Evolutionary conservation across 2,888 invertebrate genomes (phyloP).

Genomic region (Seira ritae): DNA sequence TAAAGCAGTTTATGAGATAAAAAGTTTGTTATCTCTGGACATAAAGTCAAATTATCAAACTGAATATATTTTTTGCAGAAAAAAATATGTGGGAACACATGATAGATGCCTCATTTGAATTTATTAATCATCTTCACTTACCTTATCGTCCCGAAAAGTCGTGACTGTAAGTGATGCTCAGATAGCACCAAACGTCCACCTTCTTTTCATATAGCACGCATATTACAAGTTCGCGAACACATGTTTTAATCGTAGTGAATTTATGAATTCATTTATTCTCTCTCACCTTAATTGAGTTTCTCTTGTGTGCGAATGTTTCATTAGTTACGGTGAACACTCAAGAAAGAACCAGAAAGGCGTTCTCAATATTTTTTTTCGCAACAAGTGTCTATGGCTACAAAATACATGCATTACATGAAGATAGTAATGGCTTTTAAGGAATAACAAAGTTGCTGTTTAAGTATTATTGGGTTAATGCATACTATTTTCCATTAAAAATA

Average conservation of each 20-base stretch:
- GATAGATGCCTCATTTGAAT: conserved; percentile 36
- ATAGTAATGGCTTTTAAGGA: no score
- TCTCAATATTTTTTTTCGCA: no score
- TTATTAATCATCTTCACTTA: conserved; percentile 39
- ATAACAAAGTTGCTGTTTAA: no score
- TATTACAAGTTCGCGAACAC: background rate
- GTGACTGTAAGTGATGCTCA: conserved; percentile 45
- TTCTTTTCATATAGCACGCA: background rate
- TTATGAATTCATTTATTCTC: background rate
- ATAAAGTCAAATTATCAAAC: background rate
- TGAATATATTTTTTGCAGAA: background rate
- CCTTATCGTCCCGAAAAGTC: conserved; percentile 33
- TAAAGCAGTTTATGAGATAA: background rate
- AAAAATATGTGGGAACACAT: background rate
- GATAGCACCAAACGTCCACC: conserved; percentile 24
- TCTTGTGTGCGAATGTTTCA: no score
- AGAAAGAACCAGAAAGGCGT: no score
- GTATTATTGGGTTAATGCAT: no score
- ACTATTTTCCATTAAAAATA: no score
- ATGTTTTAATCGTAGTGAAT: background rate
- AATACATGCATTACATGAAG: no score
- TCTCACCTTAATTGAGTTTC: background rate
- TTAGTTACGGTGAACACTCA: no score
- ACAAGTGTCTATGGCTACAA: no score
- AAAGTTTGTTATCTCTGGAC: background rate